Base-by-base conservation (phyloP, 1,140 invertebrate species). In the Lerema accius region DNA sequence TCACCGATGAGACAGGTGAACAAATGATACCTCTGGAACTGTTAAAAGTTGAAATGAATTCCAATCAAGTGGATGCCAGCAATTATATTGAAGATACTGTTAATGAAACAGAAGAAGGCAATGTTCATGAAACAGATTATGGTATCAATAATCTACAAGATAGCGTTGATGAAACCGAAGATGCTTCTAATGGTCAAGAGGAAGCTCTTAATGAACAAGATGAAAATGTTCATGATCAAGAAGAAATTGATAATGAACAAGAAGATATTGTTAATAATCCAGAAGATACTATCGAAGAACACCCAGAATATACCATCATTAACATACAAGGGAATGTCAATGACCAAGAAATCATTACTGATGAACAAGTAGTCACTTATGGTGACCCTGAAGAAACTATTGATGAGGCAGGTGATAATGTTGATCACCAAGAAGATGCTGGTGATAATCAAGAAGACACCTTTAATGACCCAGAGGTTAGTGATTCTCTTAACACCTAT, bases 21-120 rank as follows among this genome's bases (percentile, higher is more conserved):
- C 11, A 42, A 42, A 42, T 42, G 15, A 42, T 42, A 42, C 28
- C 15, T 3, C 4, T 42, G 39, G 39, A 42, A 42, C 1, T 42
- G 39, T 42, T 42, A 14, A 42, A 16, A 42, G 15, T 42, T 14
- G 15, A 42, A 42, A 42, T 13, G 39, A 13, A 42, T 13, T 10
- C 39, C 39, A 13, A 7, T 13, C 39, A 42, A 60, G 19, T 23
- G 2, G 28, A 32, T 32, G 9, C 28, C 7, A 32, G 1, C 9
- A 32, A 32, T 32, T 32, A 9, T 32, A 7, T 9, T 7, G 28
- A 32, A 32, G 28, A 32, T 7, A 32, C 28, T 32, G 28, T 32
- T 4, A 1, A 32, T 32, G 4, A 32, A 4, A 4, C 28, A 32
- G 28, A 32, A 32, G 28, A 32, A 1, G 9, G 4, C 9, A 9